phyloP scores from a whole-genome alignment of 2,797 vertebrate genomes.

The Ctenopoma multispine region DNA sequence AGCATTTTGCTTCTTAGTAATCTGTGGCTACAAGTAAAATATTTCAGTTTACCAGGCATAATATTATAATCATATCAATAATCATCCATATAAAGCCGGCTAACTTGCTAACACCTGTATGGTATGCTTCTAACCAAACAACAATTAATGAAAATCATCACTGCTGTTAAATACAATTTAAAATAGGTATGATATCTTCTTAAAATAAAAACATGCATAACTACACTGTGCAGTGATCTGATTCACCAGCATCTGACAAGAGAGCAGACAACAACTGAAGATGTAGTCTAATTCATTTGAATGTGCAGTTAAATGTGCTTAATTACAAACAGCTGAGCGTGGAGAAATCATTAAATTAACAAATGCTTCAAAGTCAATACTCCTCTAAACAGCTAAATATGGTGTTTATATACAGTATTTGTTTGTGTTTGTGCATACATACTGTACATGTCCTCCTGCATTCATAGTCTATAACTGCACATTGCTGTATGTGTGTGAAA shows the following conservation, averaged over 20 bases:
- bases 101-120: too few relatives aligned
- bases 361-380: slow-evolving; percentile 29
- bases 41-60: too few relatives aligned
- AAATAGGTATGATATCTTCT: too few relatives aligned
- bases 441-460: slow-evolving; percentile 27
- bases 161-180: too few relatives aligned
- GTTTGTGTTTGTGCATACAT: slow-evolving; percentile 5
- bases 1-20: slow-evolving; percentile 7
- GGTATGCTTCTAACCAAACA: too few relatives aligned
- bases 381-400: slow-evolving; percentile 2
- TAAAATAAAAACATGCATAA: not conserved
- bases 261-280: too few relatives aligned
- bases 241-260: too few relatives aligned
- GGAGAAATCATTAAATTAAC: slow-evolving; percentile 61
- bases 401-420: not conserved
- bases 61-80: too few relatives aligned
- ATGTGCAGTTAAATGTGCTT: slow-evolving; percentile 54
- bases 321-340: slow-evolving; percentile 67
- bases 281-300: slow-evolving; percentile 67
- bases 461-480: slow-evolving; percentile 26
- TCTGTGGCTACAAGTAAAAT: not conserved
- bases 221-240: not conserved
- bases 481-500: slow-evolving; percentile 43
- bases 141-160: too few relatives aligned
- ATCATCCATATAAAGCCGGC: too few relatives aligned